phyloP scores from a whole-genome alignment of 2,113 vertebrate species.

The Dipodomys spectabilis region DNA sequence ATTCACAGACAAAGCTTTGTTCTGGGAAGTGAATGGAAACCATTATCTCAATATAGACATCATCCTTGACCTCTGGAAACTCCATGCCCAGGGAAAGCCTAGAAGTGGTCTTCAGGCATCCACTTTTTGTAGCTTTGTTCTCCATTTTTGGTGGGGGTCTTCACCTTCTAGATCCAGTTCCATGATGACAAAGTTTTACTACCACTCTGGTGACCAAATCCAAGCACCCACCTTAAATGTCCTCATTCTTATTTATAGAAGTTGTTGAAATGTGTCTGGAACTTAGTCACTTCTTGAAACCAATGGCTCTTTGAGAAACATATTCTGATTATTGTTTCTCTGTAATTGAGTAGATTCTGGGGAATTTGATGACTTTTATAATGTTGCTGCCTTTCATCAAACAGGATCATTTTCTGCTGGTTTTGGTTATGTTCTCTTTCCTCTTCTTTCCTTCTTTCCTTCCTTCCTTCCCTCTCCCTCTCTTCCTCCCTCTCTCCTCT shows the following conservation, averaged over 20 bases:
- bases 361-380: conserved; percentile 56
- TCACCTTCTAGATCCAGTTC: neutral
- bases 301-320: neutral
- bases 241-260: neutral
- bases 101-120: neutral
- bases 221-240: neutral
- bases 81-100: neutral
- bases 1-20: neutral
- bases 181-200: neutral
- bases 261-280: conserved; percentile 15
- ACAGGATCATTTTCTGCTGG: conserved; percentile 33
- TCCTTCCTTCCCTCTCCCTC: neutral
- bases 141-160: neutral
- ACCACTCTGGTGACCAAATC: neutral
- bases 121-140: neutral
- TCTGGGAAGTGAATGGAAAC: neutral
- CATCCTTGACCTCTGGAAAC: conserved; percentile 14
- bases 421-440: neutral
- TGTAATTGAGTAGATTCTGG: conserved; percentile 33
- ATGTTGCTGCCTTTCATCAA: conserved; percentile 63
- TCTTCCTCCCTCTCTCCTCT: neutral
- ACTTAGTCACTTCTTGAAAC: conserved; percentile 4
- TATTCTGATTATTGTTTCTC: conserved; percentile 28
- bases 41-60: neutral
- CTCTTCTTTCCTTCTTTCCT: neutral